These are phyloP conservation scores for Poeciliopsis turrubarensis DNA, from an alignment of 2,113 vertebrate genomes.

Conservation along the genomic window DNA sequence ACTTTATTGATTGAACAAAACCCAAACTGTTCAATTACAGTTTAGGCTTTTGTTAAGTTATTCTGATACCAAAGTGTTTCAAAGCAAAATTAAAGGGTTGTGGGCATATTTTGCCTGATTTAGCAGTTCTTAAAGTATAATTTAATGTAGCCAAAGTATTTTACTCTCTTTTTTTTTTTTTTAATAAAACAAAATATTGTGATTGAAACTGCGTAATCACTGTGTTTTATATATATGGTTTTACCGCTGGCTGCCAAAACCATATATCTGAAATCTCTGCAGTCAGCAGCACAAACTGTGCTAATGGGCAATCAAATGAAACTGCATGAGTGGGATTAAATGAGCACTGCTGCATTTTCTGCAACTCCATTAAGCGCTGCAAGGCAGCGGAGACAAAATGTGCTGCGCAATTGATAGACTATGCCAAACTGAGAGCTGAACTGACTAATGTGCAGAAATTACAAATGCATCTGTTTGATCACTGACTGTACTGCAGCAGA, in stretches of 20 bases:
- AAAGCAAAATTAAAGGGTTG: neutral
- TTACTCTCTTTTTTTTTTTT: neutral
- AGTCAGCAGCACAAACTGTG: conserved; percentile 19
- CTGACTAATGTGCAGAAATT: conserved; percentile 33
- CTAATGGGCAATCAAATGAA: conserved; percentile 20
- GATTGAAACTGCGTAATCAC: neutral
- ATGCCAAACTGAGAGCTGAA: conserved; percentile 23
- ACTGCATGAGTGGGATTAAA: conserved; percentile 35
- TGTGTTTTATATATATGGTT: too few relatives aligned
- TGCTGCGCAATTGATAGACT: conserved; percentile 36
- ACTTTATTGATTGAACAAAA: neutral
- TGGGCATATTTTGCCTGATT: neutral
- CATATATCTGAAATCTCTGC: conserved; percentile 8
- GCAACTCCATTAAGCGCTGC: conserved; percentile 29
- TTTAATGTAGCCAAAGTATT: neutral
- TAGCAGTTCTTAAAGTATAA: neutral
- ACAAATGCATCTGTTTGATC: conserved; percentile 19
- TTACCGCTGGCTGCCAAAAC: neutral
- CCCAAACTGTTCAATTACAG: neutral
- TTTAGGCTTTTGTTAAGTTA: neutral
- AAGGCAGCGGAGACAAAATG: conserved; percentile 26
- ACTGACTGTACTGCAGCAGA: conserved; percentile 7
- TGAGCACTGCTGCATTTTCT: conserved; percentile 39
- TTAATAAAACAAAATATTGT: neutral
- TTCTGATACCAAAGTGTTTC: neutral